phyloP scores from a whole-genome alignment of 2,113 vertebrate genomes.

The Phocoena phocoena region DNA sequence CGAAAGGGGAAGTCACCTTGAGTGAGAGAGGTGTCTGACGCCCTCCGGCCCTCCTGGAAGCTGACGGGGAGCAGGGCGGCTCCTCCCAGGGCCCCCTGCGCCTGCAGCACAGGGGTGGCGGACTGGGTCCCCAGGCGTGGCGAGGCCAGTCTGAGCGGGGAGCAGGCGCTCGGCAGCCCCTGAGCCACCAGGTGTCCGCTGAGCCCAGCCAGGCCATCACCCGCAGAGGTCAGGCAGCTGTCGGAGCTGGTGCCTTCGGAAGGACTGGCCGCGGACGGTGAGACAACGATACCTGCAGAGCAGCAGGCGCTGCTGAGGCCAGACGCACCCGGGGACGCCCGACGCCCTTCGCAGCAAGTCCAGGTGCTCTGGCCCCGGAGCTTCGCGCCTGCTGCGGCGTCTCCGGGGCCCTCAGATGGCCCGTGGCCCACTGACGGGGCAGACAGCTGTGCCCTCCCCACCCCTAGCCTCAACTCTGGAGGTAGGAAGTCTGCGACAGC shows the following conservation, averaged over 20 bases:
- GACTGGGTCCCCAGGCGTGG: constrained; percentile 88
- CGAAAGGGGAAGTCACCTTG: constrained; percentile 86
- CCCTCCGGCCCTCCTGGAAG: constrained; percentile 98
- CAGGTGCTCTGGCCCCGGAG: fast-evolving
- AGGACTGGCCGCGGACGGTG: constrained; percentile 81
- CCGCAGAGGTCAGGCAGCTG: constrained; percentile 91
- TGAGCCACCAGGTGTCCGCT: constrained; percentile 84
- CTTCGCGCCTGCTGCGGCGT: fast-evolving
- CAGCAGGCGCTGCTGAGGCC: fast-evolving
- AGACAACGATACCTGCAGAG: constrained; percentile 89
- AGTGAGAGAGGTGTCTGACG: constrained; percentile 97
- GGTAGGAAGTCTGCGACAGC: fast-evolving
- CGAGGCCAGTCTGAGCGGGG: constrained; percentile 82
- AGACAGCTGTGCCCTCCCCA: not conserved
- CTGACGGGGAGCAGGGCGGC: constrained; percentile 86
- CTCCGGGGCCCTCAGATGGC: fast-evolving
- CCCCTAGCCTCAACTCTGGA: not conserved
- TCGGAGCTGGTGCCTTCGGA: constrained; percentile 93
- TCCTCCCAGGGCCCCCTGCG: constrained; percentile 88
- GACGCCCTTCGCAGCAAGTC: fast-evolving
- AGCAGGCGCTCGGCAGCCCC: constrained; percentile 82
- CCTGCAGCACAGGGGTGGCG: constrained; percentile 90
- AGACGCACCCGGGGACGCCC: not conserved
- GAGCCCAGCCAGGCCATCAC: constrained; percentile 78
- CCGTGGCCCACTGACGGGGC: fast-evolving